These are phyloP conservation scores for Lates japonicus DNA, from an alignment of 2,797 vertebrate species.

Conservation along the genomic window DNA sequence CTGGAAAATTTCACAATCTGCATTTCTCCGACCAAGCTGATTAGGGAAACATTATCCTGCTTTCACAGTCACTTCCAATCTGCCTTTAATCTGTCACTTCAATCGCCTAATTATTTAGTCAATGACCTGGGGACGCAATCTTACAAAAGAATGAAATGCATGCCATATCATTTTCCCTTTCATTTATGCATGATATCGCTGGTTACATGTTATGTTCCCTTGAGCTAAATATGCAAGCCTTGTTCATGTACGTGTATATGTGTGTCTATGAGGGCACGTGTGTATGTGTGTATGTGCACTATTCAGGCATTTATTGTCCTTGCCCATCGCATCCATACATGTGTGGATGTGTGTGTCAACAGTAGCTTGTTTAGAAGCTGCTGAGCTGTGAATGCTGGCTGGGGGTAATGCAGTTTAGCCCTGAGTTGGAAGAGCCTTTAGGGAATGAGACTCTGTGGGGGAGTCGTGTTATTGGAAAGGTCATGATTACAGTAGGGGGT, in stretches of 20 bases:
- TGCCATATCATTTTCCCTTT: conserved; percentile 85
- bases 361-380: conserved; percentile 82
- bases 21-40: conserved; percentile 91
- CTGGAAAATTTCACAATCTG: conserved; percentile 93
- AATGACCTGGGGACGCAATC: conserved; percentile 88
- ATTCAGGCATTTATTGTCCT: conserved; percentile 70
- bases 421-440: conserved; percentile 80
- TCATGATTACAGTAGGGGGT: conserved; percentile 89
- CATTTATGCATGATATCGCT: conserved; percentile 85
- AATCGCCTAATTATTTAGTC: conserved; percentile 91
- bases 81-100: conserved; percentile 91
- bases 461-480: conserved; percentile 89
- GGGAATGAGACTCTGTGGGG: conserved; percentile 82
- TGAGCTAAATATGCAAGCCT: conserved; percentile 76
- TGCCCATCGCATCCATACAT: conserved; percentile 49
- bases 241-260: conserved; percentile 63
- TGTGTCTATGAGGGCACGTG: conserved; percentile 33
- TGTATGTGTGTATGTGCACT: conserved; percentile 16
- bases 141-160: conserved; percentile 88
- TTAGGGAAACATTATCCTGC: conserved; percentile 92
- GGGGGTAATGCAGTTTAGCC: conserved; percentile 82
- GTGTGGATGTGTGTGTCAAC: conserved; percentile 72
- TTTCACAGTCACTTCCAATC: conserved; percentile 91
- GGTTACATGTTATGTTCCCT: conserved; percentile 79
- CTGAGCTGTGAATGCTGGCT: conserved; percentile 84